Base-by-base conservation (phyloP, 1,140 invertebrate species). In the Papilio aristodemus region DNA sequence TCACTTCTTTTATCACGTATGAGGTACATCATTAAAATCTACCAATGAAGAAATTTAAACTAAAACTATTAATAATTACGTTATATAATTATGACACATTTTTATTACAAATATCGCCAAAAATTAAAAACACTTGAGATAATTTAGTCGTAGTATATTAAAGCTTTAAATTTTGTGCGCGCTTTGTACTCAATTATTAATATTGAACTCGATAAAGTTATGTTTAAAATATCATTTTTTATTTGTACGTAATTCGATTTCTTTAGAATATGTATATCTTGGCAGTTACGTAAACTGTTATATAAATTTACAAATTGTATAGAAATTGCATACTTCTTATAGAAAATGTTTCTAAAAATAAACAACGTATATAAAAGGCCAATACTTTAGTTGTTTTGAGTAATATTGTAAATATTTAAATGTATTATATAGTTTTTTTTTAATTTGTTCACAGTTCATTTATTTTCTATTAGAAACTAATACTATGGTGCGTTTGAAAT, bases 11-110 rank as follows among this genome's bases (percentile, higher is more conserved):
- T n/a, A n/a, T n/a, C n/a, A 50, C 46, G 46, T 50, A 50, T 50
- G 19, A 22, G 17, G 17, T 50, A 50, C 17, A 50, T 9, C 22
- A 54, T 25, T 54, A 11, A 25, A 54, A 54, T 22, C 46, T 54
- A 54, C 46, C 0, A 25, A 17, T 19, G 41, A 54, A 11, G 9
- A 50, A 22, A 54, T 11, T 11, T 25, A 54, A 50, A 54, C 19
- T 22, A 22, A 54, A 9, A 19, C 43, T 46, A 46, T 9, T 9
- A 8, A 10, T 54, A 22, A 54, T 54, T 54, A 54, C 46, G 46
- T 54, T 9, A 22, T 10, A 19, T 68, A 58, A 37, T 41, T 38
- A 58, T 58, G 50, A 38, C 22, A 67, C 32, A 41, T 68, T 9
- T 58, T 63, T 25, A 63, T 13, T 54, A 19, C 2, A 54, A 17